Evolutionary conservation across 2,888 invertebrate genomes (phyloP), one percentile per base, ranked within the genome.

Genomic region (Epinotia demarniana): DNA sequence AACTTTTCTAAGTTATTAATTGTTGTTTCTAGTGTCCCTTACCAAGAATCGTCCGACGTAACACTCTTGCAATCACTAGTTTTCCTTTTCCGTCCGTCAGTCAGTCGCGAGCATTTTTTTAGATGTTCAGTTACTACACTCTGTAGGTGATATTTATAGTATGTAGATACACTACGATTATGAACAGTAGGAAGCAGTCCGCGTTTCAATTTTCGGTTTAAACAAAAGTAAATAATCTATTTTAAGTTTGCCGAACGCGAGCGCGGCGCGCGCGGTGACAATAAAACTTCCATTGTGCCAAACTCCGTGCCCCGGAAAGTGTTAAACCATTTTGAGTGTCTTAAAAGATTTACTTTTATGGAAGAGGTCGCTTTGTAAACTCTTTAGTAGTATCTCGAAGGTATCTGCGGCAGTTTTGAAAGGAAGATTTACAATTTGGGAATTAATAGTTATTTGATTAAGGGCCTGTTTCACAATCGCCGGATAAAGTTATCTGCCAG

Each of bases 241-340:
- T 73, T 63, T 57, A 58, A 72, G 49, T 69, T 74, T 43, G n/a
- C 57, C 39, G 33, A 62, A 13, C 49, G 66, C 19, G 58, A 13
- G 58, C 57, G 64, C 63, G 46, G 69, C 19, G 57, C 9, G 58
- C 57, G 64, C 63, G 46, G 69, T 70, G 58, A 74, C 69, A 74
- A 74, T 74, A 70, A 74, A 70, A 58, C 58, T 66, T 61, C 73
- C 49, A 70, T 74, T 74, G 74, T 74, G 74, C 33, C 69, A 58
- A 46, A 67, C 55, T 58, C 49, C 57, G 58, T 57, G 49, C 19
- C 33, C 69, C 58, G 74, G 64, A 74, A 74, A 70, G 74, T 74
- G 69, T 74, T 70, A 63, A 64, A 58, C 73, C 66, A 53, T 74
- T 69, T 74, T 63, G 63, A 63, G 69, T 39, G 69, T 53, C 69